phyloP scores from a whole-genome alignment of 2,888 invertebrate species.

The Diabrotica balteata region DNA sequence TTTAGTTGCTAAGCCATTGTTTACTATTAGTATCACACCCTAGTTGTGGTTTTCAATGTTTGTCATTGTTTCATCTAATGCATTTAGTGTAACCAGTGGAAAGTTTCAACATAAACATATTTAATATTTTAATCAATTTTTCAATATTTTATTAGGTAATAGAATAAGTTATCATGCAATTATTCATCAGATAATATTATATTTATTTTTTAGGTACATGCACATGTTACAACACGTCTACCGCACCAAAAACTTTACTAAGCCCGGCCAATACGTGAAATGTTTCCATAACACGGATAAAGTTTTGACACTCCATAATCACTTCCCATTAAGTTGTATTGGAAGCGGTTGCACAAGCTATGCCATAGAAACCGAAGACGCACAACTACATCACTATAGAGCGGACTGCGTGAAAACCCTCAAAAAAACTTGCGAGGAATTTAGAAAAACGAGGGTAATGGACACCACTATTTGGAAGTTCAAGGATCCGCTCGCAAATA shows the following conservation, averaged over 20 bases:
- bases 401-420: conserved; percentile 90
- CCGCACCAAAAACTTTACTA: conserved; percentile 88
- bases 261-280: conserved; percentile 91
- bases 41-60: too few species aligned
- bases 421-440: conserved; percentile 84
- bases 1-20: too few species aligned
- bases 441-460: conserved; percentile 80
- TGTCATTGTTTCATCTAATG: too few species aligned
- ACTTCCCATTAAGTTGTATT: conserved; percentile 88
- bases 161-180: too few species aligned
- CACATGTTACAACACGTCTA: conserved; percentile 95
- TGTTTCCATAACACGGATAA: conserved; percentile 93
- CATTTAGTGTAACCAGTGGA: too few species aligned
- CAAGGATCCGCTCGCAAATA: conserved; percentile 75
- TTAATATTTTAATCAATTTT: too few species aligned
- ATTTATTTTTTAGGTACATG: conserved; percentile 74
- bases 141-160: too few species aligned
- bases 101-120: too few species aligned
- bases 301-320: conserved; percentile 89
- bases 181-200: too few species aligned
- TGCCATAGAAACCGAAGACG: conserved; percentile 80
- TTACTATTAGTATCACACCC: too few species aligned
- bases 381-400: conserved; percentile 92
- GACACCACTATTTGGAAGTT: conserved; percentile 90
- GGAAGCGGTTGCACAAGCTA: conserved; percentile 84